Evolutionary conservation across 2,888 invertebrate species (phyloP).

Genomic region (Aquatica leii): DNA sequence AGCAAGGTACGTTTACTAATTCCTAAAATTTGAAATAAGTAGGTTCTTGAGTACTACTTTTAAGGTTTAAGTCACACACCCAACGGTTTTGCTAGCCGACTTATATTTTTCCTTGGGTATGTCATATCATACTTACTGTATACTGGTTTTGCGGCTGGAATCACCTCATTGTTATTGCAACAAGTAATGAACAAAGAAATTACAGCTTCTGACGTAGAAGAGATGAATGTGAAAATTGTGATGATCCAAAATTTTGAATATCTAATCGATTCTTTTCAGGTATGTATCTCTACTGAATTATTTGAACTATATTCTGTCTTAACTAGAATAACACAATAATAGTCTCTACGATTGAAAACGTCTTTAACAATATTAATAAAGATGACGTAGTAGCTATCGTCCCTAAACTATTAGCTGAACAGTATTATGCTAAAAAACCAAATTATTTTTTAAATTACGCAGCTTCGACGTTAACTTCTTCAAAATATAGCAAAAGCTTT

Average conservation of each 20-base stretch:
- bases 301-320: neutral
- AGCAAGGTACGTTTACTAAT: constrained; percentile 55
- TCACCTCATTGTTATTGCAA: constrained; percentile 53
- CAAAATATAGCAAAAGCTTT: constrained; percentile 22
- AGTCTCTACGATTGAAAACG: constrained; percentile 31
- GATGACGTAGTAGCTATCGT: constrained; percentile 47
- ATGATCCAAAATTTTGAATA: neutral
- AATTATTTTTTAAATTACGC: constrained; percentile 20
- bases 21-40: too few relatives aligned
- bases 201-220: constrained; percentile 35
- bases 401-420: constrained; percentile 42
- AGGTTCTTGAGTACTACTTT: too few relatives aligned
- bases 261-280: neutral
- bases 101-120: constrained; percentile 52
- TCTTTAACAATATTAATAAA: constrained; percentile 43
- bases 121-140: constrained; percentile 52
- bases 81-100: constrained; percentile 48
- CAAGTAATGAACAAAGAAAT: constrained; percentile 42
- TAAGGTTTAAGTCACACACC: constrained; percentile 53
- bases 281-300: neutral
- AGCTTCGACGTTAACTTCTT: constrained; percentile 37
- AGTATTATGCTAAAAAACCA: constrained; percentile 42
- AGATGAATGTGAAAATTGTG: constrained; percentile 34
- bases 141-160: constrained; percentile 55
- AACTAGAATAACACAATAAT: constrained; percentile 25